Base-by-base conservation (phyloP, 2,113 vertebrate species). In the Centropristis striata region DNA sequence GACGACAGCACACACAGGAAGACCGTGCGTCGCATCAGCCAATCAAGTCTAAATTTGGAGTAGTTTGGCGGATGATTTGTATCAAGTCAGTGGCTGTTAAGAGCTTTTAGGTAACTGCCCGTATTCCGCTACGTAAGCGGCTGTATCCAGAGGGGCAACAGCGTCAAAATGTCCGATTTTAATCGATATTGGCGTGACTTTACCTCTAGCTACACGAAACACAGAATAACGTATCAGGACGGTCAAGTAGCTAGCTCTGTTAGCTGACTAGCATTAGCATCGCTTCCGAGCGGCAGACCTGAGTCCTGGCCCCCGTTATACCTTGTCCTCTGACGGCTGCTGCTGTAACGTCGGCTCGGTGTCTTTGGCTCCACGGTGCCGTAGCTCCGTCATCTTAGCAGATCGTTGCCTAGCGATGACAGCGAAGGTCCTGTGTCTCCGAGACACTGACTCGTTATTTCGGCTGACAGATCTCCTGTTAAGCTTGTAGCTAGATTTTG, bases 261-360 rank as follows among this genome's bases (percentile, higher is more conserved):
- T n/a, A 32, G 80, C 84, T 72, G 68, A 47, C 68, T 70, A 63
- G 67, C 71, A 64, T 84, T 90, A 89, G 87, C 89, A 84, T 65
- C 49, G 44, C 27, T 39, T 28, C 41, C 73, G 15, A 67, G 54
- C 3, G 59, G 32, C 6, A 39, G 71, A 54, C 47, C 23, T 0
- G 55, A 9, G 36, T 2, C 21, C 55, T 18, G 58, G 57, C 78
- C 44, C n/a, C 57, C 72, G 41, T 75, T 92, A n/a, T n/a, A 95
- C 95, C 94, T 95, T 95, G 86, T 95, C 94, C 55, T 96, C 94
- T 13, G 93, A 91, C 46, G 80, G 74, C 61, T 93, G 93, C 47
- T 92, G 85, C 5, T 91, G 81, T 58, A 93, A 50, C 59, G 78
- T 16, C 1, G 71, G 77, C 0, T 95, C 94, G 49, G 51, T 78